Base-by-base conservation (phyloP, 2,113 vertebrate genomes). In the Pavo muticus region DNA sequence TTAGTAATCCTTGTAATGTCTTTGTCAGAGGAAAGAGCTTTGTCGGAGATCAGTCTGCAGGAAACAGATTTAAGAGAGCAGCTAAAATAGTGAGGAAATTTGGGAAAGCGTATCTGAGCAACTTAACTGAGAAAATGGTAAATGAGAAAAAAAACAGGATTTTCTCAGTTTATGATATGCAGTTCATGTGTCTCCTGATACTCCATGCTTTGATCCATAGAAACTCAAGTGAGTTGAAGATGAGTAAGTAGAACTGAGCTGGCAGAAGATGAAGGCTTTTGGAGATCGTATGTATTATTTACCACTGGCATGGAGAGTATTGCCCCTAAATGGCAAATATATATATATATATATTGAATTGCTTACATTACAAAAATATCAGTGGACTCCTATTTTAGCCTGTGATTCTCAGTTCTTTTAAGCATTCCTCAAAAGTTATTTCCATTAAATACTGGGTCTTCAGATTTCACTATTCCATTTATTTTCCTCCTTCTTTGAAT, bases 1-100 rank as follows among this genome's bases (percentile, higher is more conserved):
- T 81, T 50, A 67, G 84, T 93, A 93, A 92, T 91, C 91, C 74
- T 83, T 87, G 82, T 59, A 76, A 96, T 39, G 50, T 74, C 67
- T 93, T 91, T 93, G 81, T 92, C 63, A 19, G 57, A 82, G 54
- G 42, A 72, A 92, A 82, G 84, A 70, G 77, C 84, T 95, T 91
- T 93, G 91, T 85, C 81, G 87, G 74, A 94, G 74, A 87, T 92
- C 77, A 79, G 59, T 45, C 74, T 94, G 59, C 60, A 73, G 75
- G 82, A 67, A 93, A 80, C 29, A 61, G 78, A 90, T 90, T 91
- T 91, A 83, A 91, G 56, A 70, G 50, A 63, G 45, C 40, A 80
- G 64, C 40, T 76, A 25, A 79, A 85, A 73, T 37, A 68, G 30
- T 7, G 24, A 13, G 21, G 30, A 91, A 79, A 59, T 80, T 85